A percentile compares a stretch with the other conserved stretches of the same genome.
Conservation (phyloP, 1,140 invertebrate species). For the Brachionus manjavacas region DNA sequence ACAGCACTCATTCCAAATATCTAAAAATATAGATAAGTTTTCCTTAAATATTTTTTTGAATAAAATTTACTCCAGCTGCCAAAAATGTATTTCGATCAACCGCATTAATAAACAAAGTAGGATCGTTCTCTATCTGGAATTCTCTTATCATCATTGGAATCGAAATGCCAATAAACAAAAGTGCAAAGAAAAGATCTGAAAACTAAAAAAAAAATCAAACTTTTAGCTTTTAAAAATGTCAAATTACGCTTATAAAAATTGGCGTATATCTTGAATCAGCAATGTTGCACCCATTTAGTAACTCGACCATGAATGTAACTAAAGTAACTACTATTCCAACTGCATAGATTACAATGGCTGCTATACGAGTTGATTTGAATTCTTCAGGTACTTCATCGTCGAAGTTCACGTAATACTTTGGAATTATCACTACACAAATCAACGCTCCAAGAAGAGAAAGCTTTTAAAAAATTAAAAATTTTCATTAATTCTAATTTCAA, state of each 20-base stretch:
- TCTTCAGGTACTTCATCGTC: not conserved
- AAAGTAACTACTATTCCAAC: not conserved
- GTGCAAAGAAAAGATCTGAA: not conserved
- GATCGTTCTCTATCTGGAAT: not conserved
- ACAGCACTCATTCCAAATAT: conserved; percentile 9
- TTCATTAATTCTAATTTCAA: not conserved
- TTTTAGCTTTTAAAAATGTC: not conserved
- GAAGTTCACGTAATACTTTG: not conserved
- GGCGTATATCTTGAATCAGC: not conserved
- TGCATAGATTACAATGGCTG: not conserved
- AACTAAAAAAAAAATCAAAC: not conserved
- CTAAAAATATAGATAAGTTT: not conserved
- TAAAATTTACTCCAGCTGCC: not conserved
- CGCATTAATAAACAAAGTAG: not conserved
- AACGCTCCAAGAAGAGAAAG: not conserved
- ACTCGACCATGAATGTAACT: not conserved
- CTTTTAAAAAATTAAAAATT: not conserved
- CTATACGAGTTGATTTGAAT: not conserved
- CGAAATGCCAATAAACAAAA: not conserved
- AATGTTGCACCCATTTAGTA: conserved; percentile 15
- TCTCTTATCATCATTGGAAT: conserved; percentile 13
- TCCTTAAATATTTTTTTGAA: not conserved
- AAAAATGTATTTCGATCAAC: conserved; percentile 17
- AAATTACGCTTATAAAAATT: not conserved
- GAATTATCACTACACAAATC: not conserved